phyloP scores from a whole-genome alignment of 1,140 invertebrate genomes.

The Maconellicoccus hirsutus region DNA sequence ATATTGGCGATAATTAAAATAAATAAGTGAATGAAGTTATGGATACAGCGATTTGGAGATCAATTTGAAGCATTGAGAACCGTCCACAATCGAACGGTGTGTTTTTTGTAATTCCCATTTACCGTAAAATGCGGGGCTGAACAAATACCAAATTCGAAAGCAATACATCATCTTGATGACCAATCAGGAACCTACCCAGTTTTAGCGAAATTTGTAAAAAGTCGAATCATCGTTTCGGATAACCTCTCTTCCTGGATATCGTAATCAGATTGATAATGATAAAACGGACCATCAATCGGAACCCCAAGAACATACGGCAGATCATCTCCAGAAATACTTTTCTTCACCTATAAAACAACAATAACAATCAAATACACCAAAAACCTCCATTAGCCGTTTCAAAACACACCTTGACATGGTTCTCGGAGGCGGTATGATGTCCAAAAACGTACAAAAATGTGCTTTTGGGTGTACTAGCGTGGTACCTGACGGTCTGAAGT shows the following conservation, averaged over 20 bases:
- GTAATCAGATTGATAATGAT: constrained; percentile 61
- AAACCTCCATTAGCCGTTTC: not conserved
- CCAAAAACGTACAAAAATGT: constrained; percentile 83
- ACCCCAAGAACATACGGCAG: constrained; percentile 83
- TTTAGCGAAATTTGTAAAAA: constrained; percentile 81
- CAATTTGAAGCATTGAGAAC: too few relatives aligned
- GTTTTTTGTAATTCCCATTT: too few relatives aligned
- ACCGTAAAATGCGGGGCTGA: too few relatives aligned
- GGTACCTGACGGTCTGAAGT: constrained; percentile 56
- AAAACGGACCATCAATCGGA: constrained; percentile 59
- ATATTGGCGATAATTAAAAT: constrained; percentile 16
- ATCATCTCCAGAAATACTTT: constrained; percentile 72
- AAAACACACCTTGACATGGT: not conserved
- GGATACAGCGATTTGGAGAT: too few relatives aligned
- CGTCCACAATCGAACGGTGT: not conserved
- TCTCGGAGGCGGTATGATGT: constrained; percentile 48
- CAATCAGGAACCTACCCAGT: constrained; percentile 49
- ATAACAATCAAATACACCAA: too few relatives aligned
- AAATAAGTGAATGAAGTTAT: not conserved
- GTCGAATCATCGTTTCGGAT: constrained; percentile 70
- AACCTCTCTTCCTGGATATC: constrained; percentile 60
- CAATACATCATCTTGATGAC: too few relatives aligned
- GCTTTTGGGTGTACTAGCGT: constrained; percentile 49
- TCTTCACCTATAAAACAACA: constrained; percentile 28
- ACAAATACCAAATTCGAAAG: too few relatives aligned